Evolutionary conservation across 2,888 invertebrate species (phyloP).

Genomic region (Phalera bucephala): DNA sequence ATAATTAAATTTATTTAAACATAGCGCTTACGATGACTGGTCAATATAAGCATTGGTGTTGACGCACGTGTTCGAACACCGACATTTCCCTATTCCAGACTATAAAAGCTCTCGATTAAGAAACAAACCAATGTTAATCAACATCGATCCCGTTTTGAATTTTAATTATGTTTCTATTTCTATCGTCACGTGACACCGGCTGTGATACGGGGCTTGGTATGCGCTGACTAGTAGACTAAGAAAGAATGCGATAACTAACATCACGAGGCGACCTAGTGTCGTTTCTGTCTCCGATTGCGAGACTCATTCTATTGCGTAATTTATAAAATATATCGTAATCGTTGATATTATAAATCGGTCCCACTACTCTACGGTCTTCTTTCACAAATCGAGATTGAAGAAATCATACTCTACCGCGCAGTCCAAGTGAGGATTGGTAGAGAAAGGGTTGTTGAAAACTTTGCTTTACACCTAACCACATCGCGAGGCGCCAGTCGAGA

Average conservation of each 20-base stretch:
- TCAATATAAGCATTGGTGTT: conserved; percentile 13
- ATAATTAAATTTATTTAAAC: no score
- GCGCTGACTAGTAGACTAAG: conserved; percentile 30
- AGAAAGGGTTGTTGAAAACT: no score
- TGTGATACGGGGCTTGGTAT: conserved; percentile 19
- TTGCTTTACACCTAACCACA: no score
- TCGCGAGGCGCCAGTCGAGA: no score
- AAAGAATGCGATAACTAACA: conserved; percentile 49
- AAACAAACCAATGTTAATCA: conserved; percentile 41
- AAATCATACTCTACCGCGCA: no score
- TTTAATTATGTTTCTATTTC: conserved; percentile 30
- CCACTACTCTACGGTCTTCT: no score
- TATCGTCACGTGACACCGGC: conserved; percentile 28
- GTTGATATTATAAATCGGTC: no score
- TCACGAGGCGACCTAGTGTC: conserved; percentile 27
- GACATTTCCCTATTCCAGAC: conserved; percentile 25
- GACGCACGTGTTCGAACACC: conserved; percentile 25
- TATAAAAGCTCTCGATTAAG: conserved; percentile 38
- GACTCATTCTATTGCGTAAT: conserved; percentile 25
- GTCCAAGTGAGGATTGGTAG: no score
- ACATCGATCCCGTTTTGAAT: conserved; percentile 38
- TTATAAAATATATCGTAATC: conserved; percentile 11
- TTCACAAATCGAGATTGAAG: no score
- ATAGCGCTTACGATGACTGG: not conserved
- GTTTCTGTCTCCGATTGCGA: conserved; percentile 28